phyloP scores from a whole-genome alignment of 2,797 vertebrate species.

The Pelobates cultripes region DNA sequence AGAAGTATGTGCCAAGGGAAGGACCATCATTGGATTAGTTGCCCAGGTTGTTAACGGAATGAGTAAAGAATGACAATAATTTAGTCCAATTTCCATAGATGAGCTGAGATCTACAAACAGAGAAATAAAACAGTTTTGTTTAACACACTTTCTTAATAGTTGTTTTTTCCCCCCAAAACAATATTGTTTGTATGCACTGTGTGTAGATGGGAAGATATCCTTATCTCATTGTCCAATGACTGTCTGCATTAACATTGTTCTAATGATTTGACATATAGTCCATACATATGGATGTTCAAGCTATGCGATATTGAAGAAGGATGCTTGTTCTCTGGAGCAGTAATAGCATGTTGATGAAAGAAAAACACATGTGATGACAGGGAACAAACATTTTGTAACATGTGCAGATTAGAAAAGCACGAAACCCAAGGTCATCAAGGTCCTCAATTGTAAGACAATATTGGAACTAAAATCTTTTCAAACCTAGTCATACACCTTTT shows the following conservation, averaged over 20 bases:
- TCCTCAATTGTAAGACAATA: slow-evolving; percentile 39
- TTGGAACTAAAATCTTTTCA: slow-evolving; percentile 44
- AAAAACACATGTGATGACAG: slow-evolving; percentile 51
- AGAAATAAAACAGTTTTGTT: no score
- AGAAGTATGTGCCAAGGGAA: no score
- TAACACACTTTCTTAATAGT: no score
- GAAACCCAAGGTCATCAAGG: slow-evolving; percentile 51
- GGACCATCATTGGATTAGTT: no score
- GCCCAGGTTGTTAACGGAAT: no score
- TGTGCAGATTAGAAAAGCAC: slow-evolving; percentile 44
- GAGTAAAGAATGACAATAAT: no score
- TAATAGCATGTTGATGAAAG: slow-evolving; percentile 42
- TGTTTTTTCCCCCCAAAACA: no score
- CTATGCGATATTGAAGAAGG: slow-evolving; percentile 18
- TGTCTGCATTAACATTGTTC: no score
- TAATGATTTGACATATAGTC: no score
- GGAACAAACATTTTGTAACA: slow-evolving; percentile 52
- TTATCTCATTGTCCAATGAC: no score
- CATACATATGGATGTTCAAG: background rate
- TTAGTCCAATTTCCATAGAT: background rate
- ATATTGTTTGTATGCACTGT: no score
- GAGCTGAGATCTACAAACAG: background rate
- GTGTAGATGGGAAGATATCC: no score
- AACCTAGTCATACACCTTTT: slow-evolving; percentile 22
- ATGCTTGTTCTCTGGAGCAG: slow-evolving; percentile 36